Conservation (phyloP, 2,113 vertebrate genomes). For the Stegostoma tigrinum region DNA sequence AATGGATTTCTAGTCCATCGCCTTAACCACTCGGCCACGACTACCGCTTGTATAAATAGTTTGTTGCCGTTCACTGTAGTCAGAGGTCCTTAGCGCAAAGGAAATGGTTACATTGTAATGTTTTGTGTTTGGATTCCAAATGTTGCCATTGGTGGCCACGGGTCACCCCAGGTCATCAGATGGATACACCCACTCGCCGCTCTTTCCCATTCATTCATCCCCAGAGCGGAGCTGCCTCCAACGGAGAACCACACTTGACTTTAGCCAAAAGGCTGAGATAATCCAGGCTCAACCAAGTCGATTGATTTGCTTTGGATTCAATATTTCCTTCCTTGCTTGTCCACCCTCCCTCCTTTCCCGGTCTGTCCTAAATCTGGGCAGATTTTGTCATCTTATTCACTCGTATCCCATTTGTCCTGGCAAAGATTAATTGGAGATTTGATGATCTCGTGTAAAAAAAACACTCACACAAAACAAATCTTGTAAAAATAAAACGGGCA, state of each 20-base stretch:
- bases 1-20: conserved; percentile 36
- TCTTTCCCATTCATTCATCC: background rate
- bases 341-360: background rate
- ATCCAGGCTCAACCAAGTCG: background rate
- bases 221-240: background rate
- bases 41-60: background rate
- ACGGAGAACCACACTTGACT: too few species aligned
- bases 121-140: background rate
- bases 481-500: background rate
- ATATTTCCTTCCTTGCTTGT: background rate
- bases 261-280: too few species aligned
- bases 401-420: background rate
- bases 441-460: background rate
- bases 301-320: background rate
- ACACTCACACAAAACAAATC: background rate
- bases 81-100: background rate
- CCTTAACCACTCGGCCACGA: conserved; percentile 35
- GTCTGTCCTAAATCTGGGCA: background rate
- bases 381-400: background rate
- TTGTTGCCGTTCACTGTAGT: background rate
- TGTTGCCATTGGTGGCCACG: background rate
- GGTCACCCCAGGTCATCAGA: background rate
- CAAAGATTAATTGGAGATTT: background rate
- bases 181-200: too few species aligned
- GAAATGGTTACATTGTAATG: background rate